Conservation (phyloP, 2,113 vertebrate species). For the Leptodactylus fuscus region DNA sequence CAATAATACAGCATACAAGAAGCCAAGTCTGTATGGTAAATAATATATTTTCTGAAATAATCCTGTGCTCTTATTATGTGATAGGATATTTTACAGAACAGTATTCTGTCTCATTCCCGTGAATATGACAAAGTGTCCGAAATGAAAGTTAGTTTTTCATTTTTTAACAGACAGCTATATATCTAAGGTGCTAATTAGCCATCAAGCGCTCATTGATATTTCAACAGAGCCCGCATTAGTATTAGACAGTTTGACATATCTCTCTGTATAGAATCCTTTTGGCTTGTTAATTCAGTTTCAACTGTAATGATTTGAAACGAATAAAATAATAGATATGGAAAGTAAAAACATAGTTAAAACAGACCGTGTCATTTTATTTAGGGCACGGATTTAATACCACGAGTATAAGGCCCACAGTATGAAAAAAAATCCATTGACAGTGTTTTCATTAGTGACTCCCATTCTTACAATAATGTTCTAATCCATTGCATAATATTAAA, state of each 20-base stretch:
- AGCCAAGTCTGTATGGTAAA: not conserved
- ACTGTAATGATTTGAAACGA: slow-evolving; percentile 7
- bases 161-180: slow-evolving; percentile 29
- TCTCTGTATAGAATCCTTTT: slow-evolving; percentile 29
- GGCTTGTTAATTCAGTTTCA: slow-evolving; percentile 28
- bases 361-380: not conserved
- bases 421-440: slow-evolving; percentile 14
- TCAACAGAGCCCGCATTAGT: slow-evolving; percentile 10
- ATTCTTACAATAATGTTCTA: slow-evolving; percentile 38
- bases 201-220: slow-evolving; percentile 15
- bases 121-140: slow-evolving; percentile 24
- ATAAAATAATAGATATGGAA: slow-evolving; percentile 26
- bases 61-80: slow-evolving; percentile 29
- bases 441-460: slow-evolving; percentile 54
- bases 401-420: not conserved
- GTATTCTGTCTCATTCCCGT: not conserved
- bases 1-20: not conserved
- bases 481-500: slow-evolving; percentile 52
- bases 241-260: slow-evolving; percentile 41
- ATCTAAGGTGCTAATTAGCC: not conserved
- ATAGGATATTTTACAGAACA: not conserved
- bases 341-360: slow-evolving; percentile 18
- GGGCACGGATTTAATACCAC: not conserved
- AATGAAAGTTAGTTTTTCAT: not conserved
- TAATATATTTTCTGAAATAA: not conserved